phyloP scores from a whole-genome alignment of 2,797 vertebrate species.

The Clamator glandarius region DNA sequence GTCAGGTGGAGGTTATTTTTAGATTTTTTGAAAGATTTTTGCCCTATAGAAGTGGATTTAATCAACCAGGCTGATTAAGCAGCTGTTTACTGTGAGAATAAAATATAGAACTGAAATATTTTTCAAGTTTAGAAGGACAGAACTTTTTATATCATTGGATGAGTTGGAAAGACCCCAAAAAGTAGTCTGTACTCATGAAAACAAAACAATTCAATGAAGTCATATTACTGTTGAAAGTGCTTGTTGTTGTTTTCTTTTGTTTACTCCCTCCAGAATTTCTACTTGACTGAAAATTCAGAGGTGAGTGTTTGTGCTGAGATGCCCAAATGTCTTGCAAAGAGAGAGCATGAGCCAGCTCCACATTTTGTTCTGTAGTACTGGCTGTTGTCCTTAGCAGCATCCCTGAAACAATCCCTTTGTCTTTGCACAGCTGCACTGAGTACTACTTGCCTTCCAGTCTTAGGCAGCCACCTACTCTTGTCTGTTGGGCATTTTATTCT shows the following conservation, averaged over 20 bases:
- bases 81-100: background rate
- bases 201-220: background rate
- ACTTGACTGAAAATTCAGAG: background rate
- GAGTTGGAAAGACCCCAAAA: background rate
- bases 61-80: background rate
- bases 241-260: background rate
- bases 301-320: background rate
- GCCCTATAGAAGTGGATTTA: background rate
- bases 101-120: background rate
- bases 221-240: background rate
- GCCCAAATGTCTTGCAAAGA: accelerated
- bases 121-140: background rate
- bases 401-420: accelerated
- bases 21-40: background rate
- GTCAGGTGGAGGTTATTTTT: background rate
- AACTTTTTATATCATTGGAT: background rate
- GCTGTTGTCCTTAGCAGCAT: no score
- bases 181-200: background rate
- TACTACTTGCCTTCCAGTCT: accelerated
- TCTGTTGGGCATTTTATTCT: background rate
- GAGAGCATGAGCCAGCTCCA: background rate
- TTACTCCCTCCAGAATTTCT: background rate
- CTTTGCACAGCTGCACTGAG: background rate
- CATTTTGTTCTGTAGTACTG: accelerated
- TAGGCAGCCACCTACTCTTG: background rate